Conservation (phyloP, 2,797 vertebrate species). For the Siniperca undulata region DNA sequence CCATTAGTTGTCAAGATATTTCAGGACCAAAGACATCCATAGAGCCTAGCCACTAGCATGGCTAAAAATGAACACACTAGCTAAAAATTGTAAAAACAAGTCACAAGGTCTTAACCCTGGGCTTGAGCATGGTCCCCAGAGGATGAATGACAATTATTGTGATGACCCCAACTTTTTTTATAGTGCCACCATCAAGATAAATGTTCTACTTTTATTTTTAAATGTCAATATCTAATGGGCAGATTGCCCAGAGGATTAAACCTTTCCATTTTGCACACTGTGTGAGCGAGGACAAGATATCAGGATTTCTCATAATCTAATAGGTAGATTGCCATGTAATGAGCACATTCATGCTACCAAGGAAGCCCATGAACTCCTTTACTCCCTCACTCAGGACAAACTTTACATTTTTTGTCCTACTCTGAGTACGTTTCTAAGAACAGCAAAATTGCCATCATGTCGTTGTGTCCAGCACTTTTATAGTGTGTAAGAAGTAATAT, state of each 20-base stretch:
- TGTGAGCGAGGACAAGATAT: background rate
- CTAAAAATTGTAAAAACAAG: no score
- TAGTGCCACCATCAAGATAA: background rate
- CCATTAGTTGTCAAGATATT: background rate
- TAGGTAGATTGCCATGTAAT: conserved; percentile 30
- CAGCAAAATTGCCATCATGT: background rate
- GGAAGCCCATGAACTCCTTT: conserved; percentile 31
- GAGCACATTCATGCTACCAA: conserved; percentile 12
- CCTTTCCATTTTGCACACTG: conserved; percentile 10
- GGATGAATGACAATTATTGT: background rate
- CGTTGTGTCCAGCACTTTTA: background rate
- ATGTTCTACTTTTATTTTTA: background rate
- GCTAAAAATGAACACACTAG: background rate
- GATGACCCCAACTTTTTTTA: background rate
- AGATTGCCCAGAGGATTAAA: background rate
- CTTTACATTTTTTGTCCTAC: background rate
- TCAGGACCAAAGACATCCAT: background rate
- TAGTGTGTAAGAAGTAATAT: background rate
- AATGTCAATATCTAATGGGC: background rate
- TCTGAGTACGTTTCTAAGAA: background rate
- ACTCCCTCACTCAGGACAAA: conserved; percentile 21
- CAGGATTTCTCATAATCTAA: conserved; percentile 37
- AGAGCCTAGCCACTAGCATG: background rate
- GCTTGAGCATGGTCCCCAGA: background rate
- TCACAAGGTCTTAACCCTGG: no score